Evolutionary conservation across 2,113 vertebrate species (phyloP), one percentile per base, ranked within the genome.

Genomic region (Onychorhynchus coronatus): DNA sequence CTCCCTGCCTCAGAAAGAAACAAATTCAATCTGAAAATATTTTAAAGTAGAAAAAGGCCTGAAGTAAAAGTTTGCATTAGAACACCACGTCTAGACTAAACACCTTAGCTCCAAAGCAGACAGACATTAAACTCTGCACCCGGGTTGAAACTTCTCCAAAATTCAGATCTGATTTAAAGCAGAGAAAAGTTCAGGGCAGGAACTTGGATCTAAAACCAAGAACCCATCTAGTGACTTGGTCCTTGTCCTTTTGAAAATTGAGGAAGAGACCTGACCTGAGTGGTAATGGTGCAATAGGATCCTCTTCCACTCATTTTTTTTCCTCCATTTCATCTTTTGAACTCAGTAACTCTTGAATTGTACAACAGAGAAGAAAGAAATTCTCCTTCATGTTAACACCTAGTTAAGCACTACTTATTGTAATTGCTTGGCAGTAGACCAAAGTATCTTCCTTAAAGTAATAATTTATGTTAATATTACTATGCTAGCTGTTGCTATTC

Each of bases 371-470:
- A 73, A 91, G 21, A 82, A 91, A 62, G 56, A 88, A 70, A 50
- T 81, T 75, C 63, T 72, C 22, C 17, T 68, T 80, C 61, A 30
- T 67, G 42, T 80, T 86, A 84, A 93, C 73, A 89, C 31, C 31
- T 80, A 65, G 74, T 91, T 92, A 83, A 94, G 88, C 42, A 59
- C 17, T 79, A 50, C 79, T 95, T 95, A 63, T 6, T 95, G 72
- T 55, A 93, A 77, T 75, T 93, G 55, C 63, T 81, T 92, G 55
- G 76, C 94, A 81, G 42, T 30, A 93, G 72, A 91, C 79, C 76
- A 95, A 74, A 49, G 25, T 49, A 67, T 62, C 50, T 76, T 50
- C 46, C 22, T 83, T 86, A 63, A 83, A 90, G 72, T 61, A n/a
- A 67, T 83, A 91, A 90, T 42, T 88, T 70, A 70, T 74, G 59